Percentiles rank a stretch among this genome's conserved stretches.
Evolutionary conservation across 2,888 invertebrate genomes (phyloP).

Genomic region (Agrotis exclamationis): DNA sequence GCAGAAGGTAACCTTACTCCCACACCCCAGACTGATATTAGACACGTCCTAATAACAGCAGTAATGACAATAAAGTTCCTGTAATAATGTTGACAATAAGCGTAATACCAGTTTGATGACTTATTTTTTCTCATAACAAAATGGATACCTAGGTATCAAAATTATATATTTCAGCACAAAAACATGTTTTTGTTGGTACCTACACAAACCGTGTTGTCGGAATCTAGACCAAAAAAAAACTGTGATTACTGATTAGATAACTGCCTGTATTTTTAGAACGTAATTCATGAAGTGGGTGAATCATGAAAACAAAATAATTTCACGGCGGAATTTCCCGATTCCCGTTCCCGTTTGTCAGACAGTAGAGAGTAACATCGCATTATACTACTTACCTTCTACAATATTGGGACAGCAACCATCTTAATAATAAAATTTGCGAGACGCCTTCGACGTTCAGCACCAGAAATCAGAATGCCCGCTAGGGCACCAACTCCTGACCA

Average conservation of each 20-base stretch:
- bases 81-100: conserved; percentile 39
- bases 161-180: conserved; percentile 15
- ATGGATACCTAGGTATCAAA: conserved; percentile 8
- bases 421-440: no score
- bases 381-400: no score
- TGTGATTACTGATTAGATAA: conserved; percentile 21
- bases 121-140: not conserved
- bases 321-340: no score
- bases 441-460: no score
- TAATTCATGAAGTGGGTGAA: not conserved
- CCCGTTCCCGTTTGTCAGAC: not conserved
- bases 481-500: no score
- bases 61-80: not conserved
- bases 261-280: conserved; percentile 15
- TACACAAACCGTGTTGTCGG: not conserved
- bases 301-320: not conserved
- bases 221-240: no score
- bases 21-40: not conserved
- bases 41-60: conserved; percentile 1
- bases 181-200: conserved; percentile 24
- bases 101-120: conserved; percentile 8
- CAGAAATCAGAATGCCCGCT: no score
- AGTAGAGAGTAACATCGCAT: not conserved
- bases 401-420: no score
- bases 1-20: not conserved